phyloP scores from a whole-genome alignment of 2,797 vertebrate genomes.

The Gymnothorax javanicus region DNA sequence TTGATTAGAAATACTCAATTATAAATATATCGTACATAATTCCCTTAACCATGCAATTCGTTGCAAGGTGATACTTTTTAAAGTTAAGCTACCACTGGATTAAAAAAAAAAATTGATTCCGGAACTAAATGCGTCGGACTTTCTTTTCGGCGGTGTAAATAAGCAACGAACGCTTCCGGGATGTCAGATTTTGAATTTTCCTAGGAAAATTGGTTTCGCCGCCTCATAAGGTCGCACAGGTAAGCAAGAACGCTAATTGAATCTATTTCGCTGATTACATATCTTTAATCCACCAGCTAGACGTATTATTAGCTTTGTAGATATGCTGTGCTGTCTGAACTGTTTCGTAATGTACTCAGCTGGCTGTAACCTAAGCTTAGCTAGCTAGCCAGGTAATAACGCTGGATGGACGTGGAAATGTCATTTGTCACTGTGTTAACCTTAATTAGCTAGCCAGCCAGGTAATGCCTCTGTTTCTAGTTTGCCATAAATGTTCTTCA shows the following conservation, averaged over 20 bases:
- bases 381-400: neutral
- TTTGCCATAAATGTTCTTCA: too few relatives aligned
- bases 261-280: neutral
- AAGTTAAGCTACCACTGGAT: too few relatives aligned
- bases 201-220: neutral
- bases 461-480: neutral
- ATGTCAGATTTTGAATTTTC: constrained; percentile 33
- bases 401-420: too few relatives aligned
- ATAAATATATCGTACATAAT: too few relatives aligned
- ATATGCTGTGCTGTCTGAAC: neutral
- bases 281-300: neutral
- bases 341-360: neutral
- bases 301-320: neutral
- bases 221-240: constrained; percentile 2
- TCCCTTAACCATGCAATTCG: too few relatives aligned
- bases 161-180: constrained; percentile 34
- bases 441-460: neutral
- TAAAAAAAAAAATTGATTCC: neutral
- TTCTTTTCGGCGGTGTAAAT: neutral
- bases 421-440: neutral
- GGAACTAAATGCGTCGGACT: neutral
- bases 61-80: too few relatives aligned
- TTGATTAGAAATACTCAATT: too few relatives aligned
- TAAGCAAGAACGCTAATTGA: neutral
- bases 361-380: neutral